These are phyloP conservation scores for Sinocyclocheilus anshuiensis DNA, from an alignment of 2,113 vertebrate genomes.

Conservation along the genomic window DNA sequence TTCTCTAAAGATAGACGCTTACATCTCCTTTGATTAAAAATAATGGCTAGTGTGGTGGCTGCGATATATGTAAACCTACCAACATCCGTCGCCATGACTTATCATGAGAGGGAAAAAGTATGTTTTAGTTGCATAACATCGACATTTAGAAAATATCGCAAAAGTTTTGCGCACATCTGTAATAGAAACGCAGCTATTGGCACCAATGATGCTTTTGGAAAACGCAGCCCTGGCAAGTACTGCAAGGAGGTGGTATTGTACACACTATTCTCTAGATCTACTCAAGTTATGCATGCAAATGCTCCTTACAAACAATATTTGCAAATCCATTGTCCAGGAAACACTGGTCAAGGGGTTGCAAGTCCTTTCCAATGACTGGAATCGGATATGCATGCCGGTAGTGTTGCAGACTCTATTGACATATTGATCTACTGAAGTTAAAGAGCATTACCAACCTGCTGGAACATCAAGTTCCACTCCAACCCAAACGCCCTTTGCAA, in stretches of 20 bases:
- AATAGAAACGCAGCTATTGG: neutral
- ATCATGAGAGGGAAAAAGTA: too few relatives aligned
- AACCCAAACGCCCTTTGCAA: slow-evolving; percentile 91
- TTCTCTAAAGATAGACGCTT: too few relatives aligned
- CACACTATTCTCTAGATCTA: neutral
- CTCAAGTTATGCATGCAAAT: neutral
- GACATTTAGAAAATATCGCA: too few relatives aligned
- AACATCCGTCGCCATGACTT: too few relatives aligned
- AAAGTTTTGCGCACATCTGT: too few relatives aligned
- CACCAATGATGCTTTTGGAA: neutral
- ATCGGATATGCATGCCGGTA: neutral
- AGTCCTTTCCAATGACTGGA: neutral
- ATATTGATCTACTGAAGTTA: neutral
- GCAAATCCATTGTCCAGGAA: neutral
- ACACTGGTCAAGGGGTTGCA: neutral
- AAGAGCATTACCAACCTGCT: slow-evolving; percentile 77
- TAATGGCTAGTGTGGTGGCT: too few relatives aligned
- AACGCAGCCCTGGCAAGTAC: neutral
- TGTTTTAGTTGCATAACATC: too few relatives aligned
- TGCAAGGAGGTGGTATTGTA: neutral
- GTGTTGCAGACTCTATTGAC: neutral
- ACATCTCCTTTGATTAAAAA: too few relatives aligned
- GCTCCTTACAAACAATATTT: neutral
- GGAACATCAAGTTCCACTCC: slow-evolving; percentile 93
- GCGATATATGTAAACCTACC: too few relatives aligned